Conservation (phyloP, 2,888 invertebrate species). For the Cacoxenus indagator region DNA sequence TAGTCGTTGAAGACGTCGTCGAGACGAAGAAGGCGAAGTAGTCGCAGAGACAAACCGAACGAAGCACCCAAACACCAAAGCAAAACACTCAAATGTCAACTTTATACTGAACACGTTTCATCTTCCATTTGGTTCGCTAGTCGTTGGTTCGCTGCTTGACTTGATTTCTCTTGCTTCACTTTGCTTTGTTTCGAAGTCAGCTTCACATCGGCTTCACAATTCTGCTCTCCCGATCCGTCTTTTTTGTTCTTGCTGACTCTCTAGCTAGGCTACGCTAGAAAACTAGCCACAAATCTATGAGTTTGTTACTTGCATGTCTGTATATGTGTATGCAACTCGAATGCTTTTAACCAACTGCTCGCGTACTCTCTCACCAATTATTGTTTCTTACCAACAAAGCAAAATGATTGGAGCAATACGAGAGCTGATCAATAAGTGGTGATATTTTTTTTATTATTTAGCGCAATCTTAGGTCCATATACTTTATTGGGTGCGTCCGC, state of each 20-base stretch:
- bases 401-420: no score
- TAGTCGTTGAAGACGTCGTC: not conserved
- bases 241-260: not conserved
- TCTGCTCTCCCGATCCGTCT: not conserved
- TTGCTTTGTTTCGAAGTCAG: constrained; percentile 16
- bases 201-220: not conserved
- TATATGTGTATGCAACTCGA: constrained; percentile 22
- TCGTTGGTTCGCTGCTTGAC: constrained; percentile 28
- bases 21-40: constrained; percentile 20
- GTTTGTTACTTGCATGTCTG: constrained; percentile 6
- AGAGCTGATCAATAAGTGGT: no score
- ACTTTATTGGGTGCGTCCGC: no score
- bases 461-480: no score
- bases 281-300: not conserved
- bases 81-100: constrained; percentile 63
- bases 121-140: constrained; percentile 45
- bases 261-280: not conserved
- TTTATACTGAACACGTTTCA: constrained; percentile 56
- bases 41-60: no score
- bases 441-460: no score
- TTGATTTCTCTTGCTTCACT: constrained; percentile 23
- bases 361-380: constrained; percentile 3
- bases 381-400: no score
- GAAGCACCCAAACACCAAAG: constrained; percentile 31
- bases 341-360: constrained; percentile 26